Evolutionary conservation across 2,113 vertebrate species (phyloP).

Genomic region (Actenoides hombroni): DNA sequence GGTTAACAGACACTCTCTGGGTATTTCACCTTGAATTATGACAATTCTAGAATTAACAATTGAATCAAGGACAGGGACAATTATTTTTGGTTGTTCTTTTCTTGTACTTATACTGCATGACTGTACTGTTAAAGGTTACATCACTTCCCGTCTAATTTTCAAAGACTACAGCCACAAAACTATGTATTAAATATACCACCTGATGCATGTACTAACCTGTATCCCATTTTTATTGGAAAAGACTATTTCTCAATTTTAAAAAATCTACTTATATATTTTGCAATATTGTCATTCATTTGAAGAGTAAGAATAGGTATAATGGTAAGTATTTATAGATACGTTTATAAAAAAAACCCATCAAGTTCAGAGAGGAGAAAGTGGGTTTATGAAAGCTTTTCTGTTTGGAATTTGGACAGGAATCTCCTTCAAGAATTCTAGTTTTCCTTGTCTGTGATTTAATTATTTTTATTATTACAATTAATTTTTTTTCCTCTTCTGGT

Average conservation of each 20-base stretch:
- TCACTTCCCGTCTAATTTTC: not conserved
- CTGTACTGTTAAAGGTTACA: not conserved
- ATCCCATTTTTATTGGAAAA: not conserved
- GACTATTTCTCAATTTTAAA: accelerated
- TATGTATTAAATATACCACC: not conserved
- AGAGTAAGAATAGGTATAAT: not conserved
- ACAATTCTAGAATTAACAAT: not conserved
- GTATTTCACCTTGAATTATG: not conserved
- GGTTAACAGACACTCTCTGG: not conserved
- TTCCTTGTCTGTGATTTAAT: not conserved
- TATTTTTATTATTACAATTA: not conserved
- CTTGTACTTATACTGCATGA: not conserved
- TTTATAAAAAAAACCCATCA: too few relatives aligned
- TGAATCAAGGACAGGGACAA: not conserved
- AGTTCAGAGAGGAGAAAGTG: not conserved
- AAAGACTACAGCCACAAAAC: not conserved
- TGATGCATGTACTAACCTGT: accelerated
- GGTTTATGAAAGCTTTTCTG: not conserved
- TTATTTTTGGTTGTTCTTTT: not conserved
- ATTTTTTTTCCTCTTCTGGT: not conserved
- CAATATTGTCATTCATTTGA: not conserved
- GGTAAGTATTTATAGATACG: not conserved
- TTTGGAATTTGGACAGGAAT: not conserved
- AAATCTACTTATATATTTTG: not conserved
- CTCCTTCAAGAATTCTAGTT: not conserved